Evolutionary conservation across 2,113 vertebrate species (phyloP).

Genomic region (Brachirus orientalis): DNA sequence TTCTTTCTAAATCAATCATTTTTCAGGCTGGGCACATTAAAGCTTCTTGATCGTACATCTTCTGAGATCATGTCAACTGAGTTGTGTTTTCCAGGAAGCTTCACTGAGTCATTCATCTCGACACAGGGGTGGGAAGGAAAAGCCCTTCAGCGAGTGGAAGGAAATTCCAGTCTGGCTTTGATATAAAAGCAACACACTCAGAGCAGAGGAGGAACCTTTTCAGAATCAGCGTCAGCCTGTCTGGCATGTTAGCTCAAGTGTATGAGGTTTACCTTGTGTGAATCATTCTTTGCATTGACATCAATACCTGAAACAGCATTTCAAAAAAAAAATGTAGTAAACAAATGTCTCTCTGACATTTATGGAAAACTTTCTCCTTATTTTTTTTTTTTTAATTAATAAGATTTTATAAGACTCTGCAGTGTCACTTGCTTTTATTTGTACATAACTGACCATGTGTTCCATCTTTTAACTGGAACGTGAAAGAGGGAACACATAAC

Average conservation of each 20-base stretch:
- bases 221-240: conserved; percentile 14
- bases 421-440: conserved; percentile 4
- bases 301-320: no score
- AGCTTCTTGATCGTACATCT: neutral
- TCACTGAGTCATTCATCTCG: neutral
- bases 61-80: neutral
- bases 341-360: neutral
- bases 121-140: conserved; percentile 28
- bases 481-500: no score
- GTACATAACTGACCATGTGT: neutral
- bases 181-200: conserved; percentile 50
- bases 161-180: conserved; percentile 53
- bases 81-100: neutral
- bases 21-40: no score
- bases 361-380: neutral
- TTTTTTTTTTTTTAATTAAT: neutral
- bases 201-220: conserved; percentile 1
- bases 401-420: no score
- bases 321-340: no score
- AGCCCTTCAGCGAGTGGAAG: neutral
- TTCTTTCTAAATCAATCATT: no score
- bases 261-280: neutral
- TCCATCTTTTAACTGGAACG: no score
- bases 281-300: neutral
- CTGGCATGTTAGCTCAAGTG: neutral